phyloP scores from a whole-genome alignment of 1,140 invertebrate species.

The Aphelinus atriplicis region DNA sequence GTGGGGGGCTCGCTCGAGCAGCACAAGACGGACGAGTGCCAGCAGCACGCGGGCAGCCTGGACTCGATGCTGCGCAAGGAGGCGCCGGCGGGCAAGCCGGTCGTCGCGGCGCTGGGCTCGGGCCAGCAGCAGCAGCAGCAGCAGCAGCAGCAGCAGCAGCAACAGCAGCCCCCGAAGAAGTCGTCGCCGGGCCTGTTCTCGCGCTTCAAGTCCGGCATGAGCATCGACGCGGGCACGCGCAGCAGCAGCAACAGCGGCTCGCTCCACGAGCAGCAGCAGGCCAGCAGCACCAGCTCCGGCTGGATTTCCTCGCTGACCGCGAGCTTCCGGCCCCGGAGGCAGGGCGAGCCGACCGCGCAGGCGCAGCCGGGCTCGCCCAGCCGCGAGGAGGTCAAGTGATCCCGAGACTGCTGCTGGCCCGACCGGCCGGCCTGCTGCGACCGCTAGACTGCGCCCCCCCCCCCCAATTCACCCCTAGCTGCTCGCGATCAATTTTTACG shows the following conservation, averaged over 20 bases:
- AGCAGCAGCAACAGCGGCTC: conserved; percentile 63
- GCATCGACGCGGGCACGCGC: conserved; percentile 58
- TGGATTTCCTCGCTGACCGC: conserved; percentile 64
- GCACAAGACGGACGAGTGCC: conserved; percentile 55
- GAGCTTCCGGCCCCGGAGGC: conserved; percentile 60
- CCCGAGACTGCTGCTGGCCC: conserved; percentile 53
- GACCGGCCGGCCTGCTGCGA: conserved; percentile 58
- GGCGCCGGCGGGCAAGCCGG: conserved; percentile 39
- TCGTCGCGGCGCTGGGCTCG: no score
- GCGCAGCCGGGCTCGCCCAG: conserved; percentile 34
- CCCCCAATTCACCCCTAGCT: no score
- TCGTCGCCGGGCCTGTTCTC: conserved; percentile 57
- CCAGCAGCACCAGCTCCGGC: conserved; percentile 42
- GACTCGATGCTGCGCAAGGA: conserved; percentile 63
- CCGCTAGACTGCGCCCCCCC: conserved; percentile 32
- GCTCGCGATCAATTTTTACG: no score
- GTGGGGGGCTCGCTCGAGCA: conserved; percentile 55
- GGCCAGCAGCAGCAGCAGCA: no score
- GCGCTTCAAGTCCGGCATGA: conserved; percentile 62
- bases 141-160: no score
- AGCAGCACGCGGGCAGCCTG: conserved; percentile 58
- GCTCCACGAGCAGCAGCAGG: conserved; percentile 54
- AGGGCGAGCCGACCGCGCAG: conserved; percentile 42
- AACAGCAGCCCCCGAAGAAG: conserved; percentile 42
- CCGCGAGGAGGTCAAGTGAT: conserved; percentile 61